Conservation (phyloP, 2,888 invertebrate genomes). For the Andrena bicolor region DNA sequence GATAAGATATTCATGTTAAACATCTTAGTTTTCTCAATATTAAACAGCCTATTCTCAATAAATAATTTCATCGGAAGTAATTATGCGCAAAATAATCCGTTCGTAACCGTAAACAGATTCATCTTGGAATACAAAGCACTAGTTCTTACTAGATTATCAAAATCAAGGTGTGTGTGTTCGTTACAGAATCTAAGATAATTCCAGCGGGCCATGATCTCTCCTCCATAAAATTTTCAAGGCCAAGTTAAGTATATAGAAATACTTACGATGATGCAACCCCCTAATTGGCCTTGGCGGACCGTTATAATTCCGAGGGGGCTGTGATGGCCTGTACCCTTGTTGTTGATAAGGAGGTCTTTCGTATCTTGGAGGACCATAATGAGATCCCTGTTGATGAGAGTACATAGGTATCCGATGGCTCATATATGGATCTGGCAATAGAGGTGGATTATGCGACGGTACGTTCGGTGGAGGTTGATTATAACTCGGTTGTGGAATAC, state of each 20-base stretch:
- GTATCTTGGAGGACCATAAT: slow-evolving; percentile 78
- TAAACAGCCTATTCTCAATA: too few species aligned
- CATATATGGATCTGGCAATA: slow-evolving; percentile 83
- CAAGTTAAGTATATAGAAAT: neutral
- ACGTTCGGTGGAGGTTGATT: slow-evolving; percentile 79
- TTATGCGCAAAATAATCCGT: too few species aligned
- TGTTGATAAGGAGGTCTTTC: slow-evolving; percentile 82
- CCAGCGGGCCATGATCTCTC: too few species aligned
- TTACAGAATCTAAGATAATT: too few species aligned
- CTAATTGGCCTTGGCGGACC: slow-evolving; percentile 82
- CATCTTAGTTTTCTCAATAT: too few species aligned
- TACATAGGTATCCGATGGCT: slow-evolving; percentile 82
- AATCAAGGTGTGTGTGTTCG: too few species aligned
- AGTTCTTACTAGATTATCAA: too few species aligned
- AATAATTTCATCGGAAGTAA: too few species aligned
- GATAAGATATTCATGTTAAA: neutral
- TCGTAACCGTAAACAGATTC: too few species aligned
- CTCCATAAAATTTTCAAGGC: too few species aligned
- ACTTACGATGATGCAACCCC: slow-evolving; percentile 82
- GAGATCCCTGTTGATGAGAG: slow-evolving; percentile 80
- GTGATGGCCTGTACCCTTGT: slow-evolving; percentile 79
- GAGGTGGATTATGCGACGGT: slow-evolving; percentile 79
- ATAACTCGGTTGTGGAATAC: slow-evolving; percentile 78
- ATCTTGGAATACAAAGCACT: too few species aligned
- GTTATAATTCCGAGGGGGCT: slow-evolving; percentile 83